Evolutionary conservation across 2,113 vertebrate species (phyloP).

Genomic region (Laticauda laticaudata): DNA sequence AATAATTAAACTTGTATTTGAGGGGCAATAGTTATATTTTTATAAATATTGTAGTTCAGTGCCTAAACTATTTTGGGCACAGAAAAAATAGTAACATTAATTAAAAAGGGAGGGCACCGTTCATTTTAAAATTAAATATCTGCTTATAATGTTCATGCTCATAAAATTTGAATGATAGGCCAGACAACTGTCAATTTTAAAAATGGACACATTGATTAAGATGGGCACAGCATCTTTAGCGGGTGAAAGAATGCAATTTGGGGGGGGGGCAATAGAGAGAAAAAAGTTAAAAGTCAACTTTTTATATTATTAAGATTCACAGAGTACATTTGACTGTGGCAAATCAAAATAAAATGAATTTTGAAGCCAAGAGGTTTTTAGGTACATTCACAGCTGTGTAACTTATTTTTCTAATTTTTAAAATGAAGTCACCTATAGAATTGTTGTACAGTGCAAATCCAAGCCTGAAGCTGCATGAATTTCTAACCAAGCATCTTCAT

Average conservation of each 20-base stretch:
- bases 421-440: conserved; percentile 57
- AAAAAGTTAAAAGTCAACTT: conserved; percentile 4
- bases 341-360: conserved; percentile 61
- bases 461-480: conserved; percentile 49
- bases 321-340: conserved; percentile 47
- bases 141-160: background rate
- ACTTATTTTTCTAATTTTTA: conserved; percentile 41
- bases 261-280: background rate
- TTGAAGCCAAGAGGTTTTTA: conserved; percentile 43
- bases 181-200: conserved; percentile 5
- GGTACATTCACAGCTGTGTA: conserved; percentile 58
- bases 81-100: background rate
- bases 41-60: background rate
- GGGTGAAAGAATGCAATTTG: conserved; percentile 23
- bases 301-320: conserved; percentile 50
- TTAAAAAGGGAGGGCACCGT: background rate
- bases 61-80: background rate
- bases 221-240: conserved; percentile 21
- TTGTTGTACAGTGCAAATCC: conserved; percentile 55
- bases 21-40: background rate
- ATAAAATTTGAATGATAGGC: background rate
- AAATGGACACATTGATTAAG: conserved; percentile 43
- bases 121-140: background rate
- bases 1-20: background rate
- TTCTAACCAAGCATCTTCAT: conserved; percentile 69